phyloP scores from a whole-genome alignment of 2,113 vertebrate genomes.

The Zootoca vivipara region DNA sequence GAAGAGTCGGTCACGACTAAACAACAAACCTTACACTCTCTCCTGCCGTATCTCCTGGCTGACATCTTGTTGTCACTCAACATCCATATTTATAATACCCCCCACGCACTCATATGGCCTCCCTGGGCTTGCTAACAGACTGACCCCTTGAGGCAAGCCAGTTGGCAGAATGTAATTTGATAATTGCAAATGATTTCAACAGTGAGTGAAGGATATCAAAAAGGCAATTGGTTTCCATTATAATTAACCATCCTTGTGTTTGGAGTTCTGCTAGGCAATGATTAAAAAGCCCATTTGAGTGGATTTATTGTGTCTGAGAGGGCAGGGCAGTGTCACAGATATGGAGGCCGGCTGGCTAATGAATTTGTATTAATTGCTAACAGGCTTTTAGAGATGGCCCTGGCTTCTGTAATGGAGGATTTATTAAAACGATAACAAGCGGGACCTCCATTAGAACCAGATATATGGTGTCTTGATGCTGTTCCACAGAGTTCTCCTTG shows the following conservation, averaged over 20 bases:
- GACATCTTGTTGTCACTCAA: not conserved
- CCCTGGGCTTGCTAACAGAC: not conserved
- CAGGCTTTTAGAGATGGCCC: not conserved
- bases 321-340: not conserved
- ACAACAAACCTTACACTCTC: not conserved
- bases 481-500: not conserved
- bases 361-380: not conserved
- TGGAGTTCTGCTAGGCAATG: not conserved
- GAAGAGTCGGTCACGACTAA: no score
- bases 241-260: slow-evolving; percentile 14
- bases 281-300: slow-evolving; percentile 14
- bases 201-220: slow-evolving; percentile 17
- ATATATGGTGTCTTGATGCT: not conserved
- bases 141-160: slow-evolving; percentile 9
- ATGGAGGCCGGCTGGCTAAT: not conserved
- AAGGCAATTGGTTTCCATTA: slow-evolving; percentile 9
- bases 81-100: not conserved
- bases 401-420: not conserved
- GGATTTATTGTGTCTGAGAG: slow-evolving; percentile 8
- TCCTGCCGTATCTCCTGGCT: not conserved
- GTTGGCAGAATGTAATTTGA: slow-evolving; percentile 15
- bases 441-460: not conserved
- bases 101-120: not conserved
- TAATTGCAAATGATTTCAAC: slow-evolving; percentile 29
- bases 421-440: not conserved